Evolutionary conservation across 2,888 invertebrate genomes (phyloP), one percentile per base, ranked within the genome.

Genomic region (Epistrophella euchroma): DNA sequence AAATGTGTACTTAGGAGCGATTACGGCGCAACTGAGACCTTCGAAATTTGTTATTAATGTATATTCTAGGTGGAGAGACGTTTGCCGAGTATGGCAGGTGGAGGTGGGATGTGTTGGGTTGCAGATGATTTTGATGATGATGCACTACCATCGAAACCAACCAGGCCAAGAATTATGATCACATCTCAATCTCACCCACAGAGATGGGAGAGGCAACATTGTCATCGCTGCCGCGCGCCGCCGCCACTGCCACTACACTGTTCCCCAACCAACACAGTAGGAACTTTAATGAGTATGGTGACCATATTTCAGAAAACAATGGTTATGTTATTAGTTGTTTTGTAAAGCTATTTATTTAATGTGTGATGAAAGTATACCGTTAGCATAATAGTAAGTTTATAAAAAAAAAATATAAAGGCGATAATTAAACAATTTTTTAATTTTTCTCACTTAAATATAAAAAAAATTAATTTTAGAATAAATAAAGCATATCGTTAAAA

Each of bases 1-100:
- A 73, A 72, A 73, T 78, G 86, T 78, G 81, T 77, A 77, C 82
- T 86, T 86, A 77, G 71, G 71, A 70, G 64, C 71, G 70, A 82
- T 82, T 86, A 77, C 22, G 47, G 66, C 37, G 45, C 77, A 64
- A 86, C 86, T 80, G 77, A 64, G 58, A 47, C 76, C 76, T 68
- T 62, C 11, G 32, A 70, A 81, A 81, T 73, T 86, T 60, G 73
- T 73, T 62, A 15, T 40, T 73, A 77, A 47, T 47, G 66, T 32
- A 35, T 66, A 35, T 64, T 73, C 47, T 74, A 64, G 70, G 15
- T 66, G 25, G 47, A 22, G 72, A 78, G 58, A 71, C 13, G 6
- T 10, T 37, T 47, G 60, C n/a, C n/a, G 19, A 66, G n/a, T 3
- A 43, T n/a, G 28, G 40, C 35, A 43, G 58, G 13, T 37, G 25